Base-by-base conservation (phyloP, 2,888 invertebrate species). In the Volucella bombylans region DNA sequence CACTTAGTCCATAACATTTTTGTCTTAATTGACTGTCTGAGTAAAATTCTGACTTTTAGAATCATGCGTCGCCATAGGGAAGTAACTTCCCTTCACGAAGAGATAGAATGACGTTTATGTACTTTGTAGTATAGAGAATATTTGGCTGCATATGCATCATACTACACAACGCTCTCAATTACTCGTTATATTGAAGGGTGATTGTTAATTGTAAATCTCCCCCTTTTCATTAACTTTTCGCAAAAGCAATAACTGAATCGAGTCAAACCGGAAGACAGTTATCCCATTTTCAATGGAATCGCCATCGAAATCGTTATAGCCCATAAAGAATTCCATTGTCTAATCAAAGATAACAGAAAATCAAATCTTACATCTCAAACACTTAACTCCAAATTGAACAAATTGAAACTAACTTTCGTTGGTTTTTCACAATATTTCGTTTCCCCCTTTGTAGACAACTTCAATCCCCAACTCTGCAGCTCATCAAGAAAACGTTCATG, bases 381-480 rank as follows among this genome's bases (percentile, higher is more conserved):
- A 78, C 72, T 82, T 78, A 41, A 62, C 45, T 54, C 39, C 68
- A 61, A 77, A 77, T 72, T 50, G 77, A 82, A 82, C 72, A 82
- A 82, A 82, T 82, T 78, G 82, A 82, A 82, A 78, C 64, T 64
- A 57, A 73, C 78, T 73, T 73, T 72, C 50, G 62, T 62, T 57
- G 23, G 47, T 39, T 68, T 79, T 50, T 43, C 50, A 14, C 15
- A 11, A 6, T 15, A n/a, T 38, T 49, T 62, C 14, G 8, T 23
- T 54, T 31, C 14, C 47, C 52, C 43, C 14, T 18, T 43, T n/a
- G 1, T 0, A 15, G 18, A 41, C 39, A 18, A 18, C 14, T 12
- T 14, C 45, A 61, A 49, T 8, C 14, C 62, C 43, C 62, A 61
- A 31, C 23, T 59, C 52, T 57, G 57, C 68, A n/a, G 62, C 68